These are phyloP conservation scores for Scrobipalpa atriplicella DNA, from an alignment of 2,888 invertebrate species.

Conservation along the genomic window DNA sequence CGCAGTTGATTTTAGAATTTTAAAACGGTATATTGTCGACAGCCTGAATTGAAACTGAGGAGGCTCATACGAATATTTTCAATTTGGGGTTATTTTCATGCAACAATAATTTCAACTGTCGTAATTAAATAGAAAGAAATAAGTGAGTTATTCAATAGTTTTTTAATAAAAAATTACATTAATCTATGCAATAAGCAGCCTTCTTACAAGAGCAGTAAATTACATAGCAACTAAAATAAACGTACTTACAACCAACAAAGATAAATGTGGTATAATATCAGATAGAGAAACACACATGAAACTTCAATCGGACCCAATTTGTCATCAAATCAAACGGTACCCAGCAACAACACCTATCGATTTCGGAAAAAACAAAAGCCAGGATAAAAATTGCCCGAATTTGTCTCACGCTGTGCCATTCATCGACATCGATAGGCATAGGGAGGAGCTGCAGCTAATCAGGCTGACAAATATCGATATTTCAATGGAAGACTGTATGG, in stretches of 20 bases:
- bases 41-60: not conserved
- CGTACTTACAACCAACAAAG: too few species aligned
- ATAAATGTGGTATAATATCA: not conserved
- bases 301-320: slow-evolving; percentile 6
- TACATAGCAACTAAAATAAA: too few species aligned
- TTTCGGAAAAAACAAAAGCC: slow-evolving; percentile 41
- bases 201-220: too few species aligned
- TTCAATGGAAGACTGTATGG: slow-evolving; percentile 63
- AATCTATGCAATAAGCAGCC: too few species aligned
- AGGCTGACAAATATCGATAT: slow-evolving; percentile 78
- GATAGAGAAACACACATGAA: not conserved
- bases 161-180: too few species aligned
- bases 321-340: slow-evolving; percentile 25
- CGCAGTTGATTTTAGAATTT: slow-evolving; percentile 19
- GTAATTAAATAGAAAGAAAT: too few species aligned
- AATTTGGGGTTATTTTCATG: too few species aligned
- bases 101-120: too few species aligned
- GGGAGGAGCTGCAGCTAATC: slow-evolving; percentile 71
- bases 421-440: slow-evolving; percentile 52
- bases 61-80: not conserved
- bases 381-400: slow-evolving; percentile 52
- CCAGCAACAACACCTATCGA: slow-evolving; percentile 38
- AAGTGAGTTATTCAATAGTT: too few species aligned
- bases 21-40: not conserved
- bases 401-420: slow-evolving; percentile 73